Evolutionary conservation across 1,140 invertebrate species (phyloP), one percentile per base, ranked within the genome.

Genomic region (Trypoxylus dichotomus): DNA sequence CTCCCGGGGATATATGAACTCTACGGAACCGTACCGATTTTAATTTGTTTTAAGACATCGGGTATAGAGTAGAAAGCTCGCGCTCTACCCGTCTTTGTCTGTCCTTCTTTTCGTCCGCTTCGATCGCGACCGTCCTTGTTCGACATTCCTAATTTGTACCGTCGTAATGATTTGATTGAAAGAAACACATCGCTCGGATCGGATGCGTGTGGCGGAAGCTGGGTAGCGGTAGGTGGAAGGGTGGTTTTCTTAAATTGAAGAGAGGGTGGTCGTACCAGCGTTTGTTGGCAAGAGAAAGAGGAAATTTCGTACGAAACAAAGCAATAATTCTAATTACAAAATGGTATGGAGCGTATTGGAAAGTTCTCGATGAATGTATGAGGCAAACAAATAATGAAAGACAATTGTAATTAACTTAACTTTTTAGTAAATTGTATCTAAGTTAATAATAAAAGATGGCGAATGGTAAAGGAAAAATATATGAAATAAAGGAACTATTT

Each of bases 1-100:
- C 82, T 79, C 82, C 54, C 76, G 81, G 82, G 79, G 78, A 78
- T 82, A 79, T 76, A 80, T 47, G 43, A 47, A 47, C 43, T 73
- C 79, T 74, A 77, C 71, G 68, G 25, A 54, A 19, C 32, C 27
- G 24, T 54, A 63, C 19, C 29, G 77, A 76, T 79, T 73, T 76
- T 78, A 78, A 77, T 79, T 81, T 76, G 81, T 80, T 78, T 76
- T 79, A 77, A 76, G 78, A 63, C 68, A n/a, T 37, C 32, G 32
- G 1, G 43, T 47, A 47, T 47, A 47, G 43, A 47, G 32, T 37
- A 13, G 43, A 47, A 11, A 41, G 37, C 37, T 41, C 37, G 3
- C 37, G 37, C 11, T 6, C 37, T 3, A 41, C 11, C 5, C 37
- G 11, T 47, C 43, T 47, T 47, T 47, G 43, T 47, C 43, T 47